Evolutionary conservation across 2,113 vertebrate species (phyloP).

Genomic region (Neolamprologus caudopunctatus): DNA sequence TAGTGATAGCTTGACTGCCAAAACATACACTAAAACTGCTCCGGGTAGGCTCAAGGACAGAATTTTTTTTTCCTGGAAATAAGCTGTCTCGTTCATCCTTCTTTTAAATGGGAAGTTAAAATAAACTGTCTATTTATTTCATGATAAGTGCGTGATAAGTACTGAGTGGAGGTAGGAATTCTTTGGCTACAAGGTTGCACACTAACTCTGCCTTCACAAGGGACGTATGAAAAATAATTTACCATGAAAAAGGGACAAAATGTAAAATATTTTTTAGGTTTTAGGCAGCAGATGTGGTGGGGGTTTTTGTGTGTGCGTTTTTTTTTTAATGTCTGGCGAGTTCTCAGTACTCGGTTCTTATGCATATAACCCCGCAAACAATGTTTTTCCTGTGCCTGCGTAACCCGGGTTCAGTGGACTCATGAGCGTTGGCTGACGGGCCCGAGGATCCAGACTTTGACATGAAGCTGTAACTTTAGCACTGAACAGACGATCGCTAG

Average conservation of each 20-base stretch:
- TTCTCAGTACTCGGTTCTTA: neutral
- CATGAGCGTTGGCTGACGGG: neutral
- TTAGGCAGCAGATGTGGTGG: neutral
- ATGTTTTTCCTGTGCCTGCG: neutral
- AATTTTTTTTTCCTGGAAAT: neutral
- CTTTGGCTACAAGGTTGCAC: neutral
- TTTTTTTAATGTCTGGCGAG: neutral
- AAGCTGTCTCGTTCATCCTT: neutral
- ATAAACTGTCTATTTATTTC: neutral
- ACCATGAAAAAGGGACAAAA: neutral
- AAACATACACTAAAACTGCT: neutral
- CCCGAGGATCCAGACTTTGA: slow-evolving; percentile 42
- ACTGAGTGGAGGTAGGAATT: neutral
- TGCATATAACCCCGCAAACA: neutral
- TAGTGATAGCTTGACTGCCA: neutral
- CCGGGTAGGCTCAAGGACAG: neutral
- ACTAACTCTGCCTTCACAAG: neutral
- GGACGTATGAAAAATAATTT: neutral
- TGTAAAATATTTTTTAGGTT: neutral
- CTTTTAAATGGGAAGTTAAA: neutral
- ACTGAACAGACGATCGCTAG: slow-evolving; percentile 52
- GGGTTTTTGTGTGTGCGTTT: accelerated
- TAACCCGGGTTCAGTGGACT: neutral
- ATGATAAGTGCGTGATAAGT: neutral
- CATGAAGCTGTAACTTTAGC: slow-evolving; percentile 53